Evolutionary conservation across 2,888 invertebrate species (phyloP).

Genomic region (Glyphotaelius pellucidus): DNA sequence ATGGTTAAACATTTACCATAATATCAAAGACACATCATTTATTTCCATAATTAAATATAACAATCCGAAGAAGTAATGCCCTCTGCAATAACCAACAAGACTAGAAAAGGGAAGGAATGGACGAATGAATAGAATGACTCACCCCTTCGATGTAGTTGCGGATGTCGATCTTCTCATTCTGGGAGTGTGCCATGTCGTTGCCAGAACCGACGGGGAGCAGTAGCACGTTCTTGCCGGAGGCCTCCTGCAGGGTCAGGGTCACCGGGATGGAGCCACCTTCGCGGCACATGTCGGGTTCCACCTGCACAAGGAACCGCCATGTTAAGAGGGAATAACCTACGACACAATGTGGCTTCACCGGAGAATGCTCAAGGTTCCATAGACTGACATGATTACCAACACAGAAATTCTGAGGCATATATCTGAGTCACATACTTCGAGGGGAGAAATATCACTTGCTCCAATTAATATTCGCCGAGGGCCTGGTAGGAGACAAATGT

Average conservation of each 20-base stretch:
- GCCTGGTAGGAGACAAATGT: too few species aligned
- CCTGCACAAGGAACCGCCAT: slow-evolving; percentile 70
- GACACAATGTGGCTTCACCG: too few species aligned
- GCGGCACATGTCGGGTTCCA: slow-evolving; percentile 95
- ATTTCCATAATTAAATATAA: too few species aligned
- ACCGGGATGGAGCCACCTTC: slow-evolving; percentile 99
- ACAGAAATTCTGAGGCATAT: too few species aligned
- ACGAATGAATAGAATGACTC: slow-evolving; percentile 69
- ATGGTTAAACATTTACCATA: too few species aligned
- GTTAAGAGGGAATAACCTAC: too few species aligned
- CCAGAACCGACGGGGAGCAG: slow-evolving; percentile 95
- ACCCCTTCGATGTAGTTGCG: slow-evolving; percentile 97
- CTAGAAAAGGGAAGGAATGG: background rate
- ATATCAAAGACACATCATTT: too few species aligned
- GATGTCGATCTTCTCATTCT: slow-evolving; percentile 97
- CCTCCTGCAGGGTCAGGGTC: slow-evolving; percentile 94
- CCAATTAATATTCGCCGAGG: too few species aligned
- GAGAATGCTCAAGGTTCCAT: too few species aligned
- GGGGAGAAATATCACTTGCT: too few species aligned
- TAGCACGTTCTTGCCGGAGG: slow-evolving; percentile 95
- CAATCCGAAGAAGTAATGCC: background rate
- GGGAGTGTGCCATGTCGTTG: slow-evolving; percentile 99
- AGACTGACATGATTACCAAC: too few species aligned
- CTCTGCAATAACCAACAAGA: background rate
- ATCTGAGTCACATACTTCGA: too few species aligned